Evolutionary conservation across 2,888 invertebrate genomes (phyloP), one percentile per base, ranked within the genome.

Genomic region (Parascotia fuliginaria): DNA sequence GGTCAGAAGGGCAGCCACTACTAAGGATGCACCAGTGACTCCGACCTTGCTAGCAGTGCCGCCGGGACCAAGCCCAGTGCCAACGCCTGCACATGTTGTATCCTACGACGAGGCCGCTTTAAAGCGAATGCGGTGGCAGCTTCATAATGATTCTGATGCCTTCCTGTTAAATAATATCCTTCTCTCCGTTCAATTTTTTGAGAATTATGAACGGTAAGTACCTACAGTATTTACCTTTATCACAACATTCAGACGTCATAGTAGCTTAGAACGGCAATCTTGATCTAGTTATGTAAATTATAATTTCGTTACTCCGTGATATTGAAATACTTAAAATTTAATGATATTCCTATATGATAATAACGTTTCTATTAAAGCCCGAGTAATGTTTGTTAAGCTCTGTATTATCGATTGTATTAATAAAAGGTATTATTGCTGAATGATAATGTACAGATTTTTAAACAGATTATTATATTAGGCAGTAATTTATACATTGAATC

Each of bases 91-190:
- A 34, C 81, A 82, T 33, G 65, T 81, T 2, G 81, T 84, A 38
- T 82, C 87, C 47, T 92, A 92, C 58, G 93, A 94, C 60, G 92
- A 93, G 42, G 91, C 92, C 53, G 89, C 94, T 40, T 81, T 95
- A 46, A 79, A 89, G 36, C 87, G 88, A 34, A 87, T 96, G 91
- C 87, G 93, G 61, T 88, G 93, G 66, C 93, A 95, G 71, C 89
- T 95, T 11, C 84, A 91, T 34, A 89, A 91, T 4, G 93, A 95
- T 63, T 92, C 95, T 4, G 94, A 96, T 70, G 91, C 93, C 2
- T 97, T 97, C 79, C 85, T 97, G 7, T 82, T 97, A 9, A 96
- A 97, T 77, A 96, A 97, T 77, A 93, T 96, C 47, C 89, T 96
- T 44, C 92, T 96, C 78, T 94, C 95, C 9, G 92, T 96, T 14